Conservation (phyloP, 1,140 invertebrate species). For the Temnothorax curvispinosus region DNA sequence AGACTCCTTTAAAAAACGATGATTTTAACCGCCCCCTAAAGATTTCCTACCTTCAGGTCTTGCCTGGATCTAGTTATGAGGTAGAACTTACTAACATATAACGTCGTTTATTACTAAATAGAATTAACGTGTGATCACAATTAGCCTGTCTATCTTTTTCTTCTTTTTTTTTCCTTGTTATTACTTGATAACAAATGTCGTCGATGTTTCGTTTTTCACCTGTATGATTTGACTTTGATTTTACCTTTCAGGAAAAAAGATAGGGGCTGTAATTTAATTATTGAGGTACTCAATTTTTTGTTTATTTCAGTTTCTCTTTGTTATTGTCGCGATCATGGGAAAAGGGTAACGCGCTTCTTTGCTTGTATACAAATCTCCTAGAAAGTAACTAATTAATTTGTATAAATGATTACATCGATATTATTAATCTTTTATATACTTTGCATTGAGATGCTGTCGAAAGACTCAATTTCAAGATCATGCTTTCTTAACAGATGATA, state of each 20-base stretch:
- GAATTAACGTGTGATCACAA: constrained; percentile 53
- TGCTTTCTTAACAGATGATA: constrained; percentile 31
- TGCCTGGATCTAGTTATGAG: constrained; percentile 82
- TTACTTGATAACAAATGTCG: constrained; percentile 39
- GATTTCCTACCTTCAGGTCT: constrained; percentile 82
- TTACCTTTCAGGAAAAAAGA: constrained; percentile 80
- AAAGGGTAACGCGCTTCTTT: constrained; percentile 49
- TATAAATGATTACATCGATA: constrained; percentile 39
- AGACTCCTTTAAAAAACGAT: constrained; percentile 49
- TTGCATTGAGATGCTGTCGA: constrained; percentile 11
- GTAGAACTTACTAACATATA: constrained; percentile 80
- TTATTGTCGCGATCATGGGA: constrained; percentile 64
- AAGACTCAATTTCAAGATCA: constrained; percentile 12
- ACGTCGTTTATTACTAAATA: constrained; percentile 68
- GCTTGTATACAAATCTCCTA: constrained; percentile 42
- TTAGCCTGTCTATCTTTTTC: constrained; percentile 34
- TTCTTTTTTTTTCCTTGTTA: constrained; percentile 42
- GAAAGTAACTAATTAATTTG: constrained; percentile 27
- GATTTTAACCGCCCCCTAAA: constrained; percentile 73
- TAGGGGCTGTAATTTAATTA: constrained; percentile 79
- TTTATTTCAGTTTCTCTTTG: constrained; percentile 76
- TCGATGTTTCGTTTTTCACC: constrained; percentile 54
- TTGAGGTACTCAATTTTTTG: constrained; percentile 77
- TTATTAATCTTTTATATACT: constrained; percentile 35
- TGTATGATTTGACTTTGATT: constrained; percentile 69